Percentiles rank a stretch among this genome's conserved stretches.
Conservation (phyloP, 2,113 vertebrate species). For the Rhea americana region DNA sequence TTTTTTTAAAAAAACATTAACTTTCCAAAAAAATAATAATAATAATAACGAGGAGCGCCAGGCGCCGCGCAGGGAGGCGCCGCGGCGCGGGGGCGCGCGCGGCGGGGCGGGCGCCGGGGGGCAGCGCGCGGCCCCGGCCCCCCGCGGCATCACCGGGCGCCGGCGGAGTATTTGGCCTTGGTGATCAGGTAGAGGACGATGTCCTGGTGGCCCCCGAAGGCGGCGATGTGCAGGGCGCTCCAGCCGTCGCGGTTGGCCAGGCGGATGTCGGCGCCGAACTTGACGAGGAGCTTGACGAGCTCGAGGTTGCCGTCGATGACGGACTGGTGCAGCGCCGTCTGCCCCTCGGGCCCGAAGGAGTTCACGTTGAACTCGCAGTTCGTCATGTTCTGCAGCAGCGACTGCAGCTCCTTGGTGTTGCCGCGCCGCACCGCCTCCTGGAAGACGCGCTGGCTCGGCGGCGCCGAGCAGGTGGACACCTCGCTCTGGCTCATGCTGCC, state of each 20-base stretch:
- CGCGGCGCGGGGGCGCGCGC: neutral
- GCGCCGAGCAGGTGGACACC: constrained; percentile 89
- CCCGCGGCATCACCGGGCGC: constrained; percentile 85
- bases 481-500: constrained; percentile 93
- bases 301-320: constrained; percentile 98
- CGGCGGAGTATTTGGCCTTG: constrained; percentile 96
- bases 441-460: constrained; percentile 93
- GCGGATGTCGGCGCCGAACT: constrained; percentile 96
- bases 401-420: constrained; percentile 95
- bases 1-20: neutral
- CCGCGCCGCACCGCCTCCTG: constrained; percentile 96
- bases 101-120: too few relatives aligned
- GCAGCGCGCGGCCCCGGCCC: neutral
- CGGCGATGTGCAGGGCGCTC: constrained; percentile 98
- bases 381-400: constrained; percentile 95
- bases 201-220: constrained; percentile 98
- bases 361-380: constrained; percentile 99
- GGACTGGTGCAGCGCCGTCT: constrained; percentile 96
- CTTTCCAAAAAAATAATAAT: too few relatives aligned
- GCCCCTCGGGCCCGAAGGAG: constrained; percentile 96
- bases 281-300: constrained; percentile 96
- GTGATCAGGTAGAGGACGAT: constrained; percentile 99
- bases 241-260: constrained; percentile 97
- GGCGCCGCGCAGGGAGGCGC: neutral
- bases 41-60: too few relatives aligned